Evolutionary conservation across 2,113 vertebrate genomes (phyloP).

Genomic region (Oxyruncus cristatus): DNA sequence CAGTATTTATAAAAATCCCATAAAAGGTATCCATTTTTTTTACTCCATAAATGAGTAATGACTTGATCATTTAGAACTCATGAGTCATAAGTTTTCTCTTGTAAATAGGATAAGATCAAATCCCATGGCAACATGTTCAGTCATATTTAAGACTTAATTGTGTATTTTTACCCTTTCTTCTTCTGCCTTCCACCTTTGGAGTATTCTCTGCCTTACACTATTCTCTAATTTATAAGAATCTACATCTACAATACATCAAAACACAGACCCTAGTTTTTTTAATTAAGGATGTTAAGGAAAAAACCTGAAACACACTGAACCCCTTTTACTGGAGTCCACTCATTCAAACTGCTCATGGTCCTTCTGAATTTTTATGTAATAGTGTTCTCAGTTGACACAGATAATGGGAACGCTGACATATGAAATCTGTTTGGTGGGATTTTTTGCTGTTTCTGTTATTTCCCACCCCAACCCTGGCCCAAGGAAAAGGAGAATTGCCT

Average conservation of each 20-base stretch:
- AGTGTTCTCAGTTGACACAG: background rate
- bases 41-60: conserved; percentile 59
- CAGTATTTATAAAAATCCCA: conserved; percentile 64
- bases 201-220: background rate
- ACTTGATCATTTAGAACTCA: conserved; percentile 60
- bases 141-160: conserved; percentile 47
- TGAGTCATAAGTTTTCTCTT: conserved; percentile 70
- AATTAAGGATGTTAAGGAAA: background rate
- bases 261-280: background rate
- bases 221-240: background rate
- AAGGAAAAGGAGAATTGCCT: background rate
- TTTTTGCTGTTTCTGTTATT: background rate
- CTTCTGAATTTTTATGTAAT: background rate
- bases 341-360: background rate
- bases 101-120: conserved; percentile 66
- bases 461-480: background rate
- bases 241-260: background rate
- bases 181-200: background rate
- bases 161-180: background rate
- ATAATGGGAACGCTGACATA: background rate
- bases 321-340: background rate
- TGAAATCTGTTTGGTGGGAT: background rate
- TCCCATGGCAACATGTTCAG: conserved; percentile 39
- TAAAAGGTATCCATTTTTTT: conserved; percentile 64
- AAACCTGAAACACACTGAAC: background rate